Percentiles rank a stretch among this genome's conserved stretches.
These are phyloP conservation scores for Hydractinia symbiolongicarpus DNA, from an alignment of 30 jellyfish, hydroid and myxozoan genomes.

Conservation along the genomic window DNA sequence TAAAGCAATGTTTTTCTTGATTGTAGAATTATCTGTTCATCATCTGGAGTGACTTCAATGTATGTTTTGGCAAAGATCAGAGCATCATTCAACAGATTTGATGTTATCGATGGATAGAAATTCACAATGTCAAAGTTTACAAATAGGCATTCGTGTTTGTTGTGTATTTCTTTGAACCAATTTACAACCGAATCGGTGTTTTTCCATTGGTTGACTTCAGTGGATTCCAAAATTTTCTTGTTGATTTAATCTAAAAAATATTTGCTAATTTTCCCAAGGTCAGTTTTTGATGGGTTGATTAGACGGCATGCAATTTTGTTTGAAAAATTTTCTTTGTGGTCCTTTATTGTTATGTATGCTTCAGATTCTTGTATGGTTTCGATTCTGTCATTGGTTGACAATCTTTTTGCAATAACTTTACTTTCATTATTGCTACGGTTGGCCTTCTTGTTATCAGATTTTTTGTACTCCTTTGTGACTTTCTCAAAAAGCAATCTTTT, in stretches of 20 bases:
- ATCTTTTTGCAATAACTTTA: slow-evolving; percentile 25
- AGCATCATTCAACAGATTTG: background rate
- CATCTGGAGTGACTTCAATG: background rate
- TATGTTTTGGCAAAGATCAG: background rate
- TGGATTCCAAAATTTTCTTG: background rate
- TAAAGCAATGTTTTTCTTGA: background rate
- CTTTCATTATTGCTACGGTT: slow-evolving; percentile 15
- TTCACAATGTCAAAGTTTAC: background rate
- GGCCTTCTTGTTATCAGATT: background rate
- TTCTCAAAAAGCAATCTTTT: background rate
- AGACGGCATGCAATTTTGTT: slow-evolving; percentile 36
- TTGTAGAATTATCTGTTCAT: background rate
- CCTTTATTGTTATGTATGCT: slow-evolving; percentile 51
- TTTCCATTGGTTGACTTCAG: slow-evolving; percentile 12
- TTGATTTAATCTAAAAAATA: slow-evolving; percentile 14
- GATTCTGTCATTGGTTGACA: slow-evolving; percentile 33
- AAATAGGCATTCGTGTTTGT: too few species aligned
- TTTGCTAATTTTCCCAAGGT: slow-evolving; percentile 45
- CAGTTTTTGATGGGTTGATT: slow-evolving; percentile 44
- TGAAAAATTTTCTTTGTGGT: slow-evolving; percentile 48
- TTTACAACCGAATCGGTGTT: background rate
- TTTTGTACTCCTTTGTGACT: slow-evolving; percentile 5
- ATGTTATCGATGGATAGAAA: background rate
- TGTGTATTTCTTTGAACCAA: background rate
- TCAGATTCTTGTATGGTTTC: slow-evolving; percentile 33